Conservation (phyloP, 1,140 invertebrate genomes). For the Aphis craccivora region DNA sequence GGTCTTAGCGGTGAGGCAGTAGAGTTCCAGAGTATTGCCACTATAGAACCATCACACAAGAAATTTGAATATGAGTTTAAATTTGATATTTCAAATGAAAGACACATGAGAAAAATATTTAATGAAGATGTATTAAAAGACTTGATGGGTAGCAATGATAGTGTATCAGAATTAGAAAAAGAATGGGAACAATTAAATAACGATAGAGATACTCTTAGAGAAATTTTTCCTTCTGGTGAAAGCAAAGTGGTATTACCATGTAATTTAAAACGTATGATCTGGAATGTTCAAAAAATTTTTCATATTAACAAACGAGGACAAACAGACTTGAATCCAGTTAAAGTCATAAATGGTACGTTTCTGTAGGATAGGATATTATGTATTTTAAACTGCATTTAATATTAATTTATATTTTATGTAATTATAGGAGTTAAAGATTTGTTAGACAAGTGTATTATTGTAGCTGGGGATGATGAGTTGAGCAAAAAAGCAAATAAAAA, state of each 20-base stretch:
- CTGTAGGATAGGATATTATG: not conserved
- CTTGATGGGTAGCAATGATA: slow-evolving; percentile 88
- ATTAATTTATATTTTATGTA: slow-evolving; percentile 13
- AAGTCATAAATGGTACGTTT: slow-evolving; percentile 79
- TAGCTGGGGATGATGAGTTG: slow-evolving; percentile 91
- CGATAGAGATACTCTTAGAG: slow-evolving; percentile 85
- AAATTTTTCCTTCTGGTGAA: slow-evolving; percentile 87
- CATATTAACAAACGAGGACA: slow-evolving; percentile 94
- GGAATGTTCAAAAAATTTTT: slow-evolving; percentile 99
- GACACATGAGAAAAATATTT: slow-evolving; percentile 87
- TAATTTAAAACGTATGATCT: slow-evolving; percentile 98
- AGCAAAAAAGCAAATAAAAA: slow-evolving; percentile 98
- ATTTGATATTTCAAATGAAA: slow-evolving; percentile 96
- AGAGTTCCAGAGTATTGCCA: slow-evolving; percentile 94
- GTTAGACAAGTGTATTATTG: slow-evolving; percentile 89
- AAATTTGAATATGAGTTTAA: slow-evolving; percentile 95
- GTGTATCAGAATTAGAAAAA: slow-evolving; percentile 88
- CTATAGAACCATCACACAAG: slow-evolving; percentile 93
- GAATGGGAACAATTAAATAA: slow-evolving; percentile 94
- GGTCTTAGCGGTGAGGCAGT: slow-evolving; percentile 94
- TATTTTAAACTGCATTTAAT: not conserved
- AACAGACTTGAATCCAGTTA: slow-evolving; percentile 92
- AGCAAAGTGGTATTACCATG: slow-evolving; percentile 94
- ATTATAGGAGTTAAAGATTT: slow-evolving; percentile 79
- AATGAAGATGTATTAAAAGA: slow-evolving; percentile 95